Conservation (phyloP, 2,113 vertebrate genomes). For the Lucifuga dentata region DNA sequence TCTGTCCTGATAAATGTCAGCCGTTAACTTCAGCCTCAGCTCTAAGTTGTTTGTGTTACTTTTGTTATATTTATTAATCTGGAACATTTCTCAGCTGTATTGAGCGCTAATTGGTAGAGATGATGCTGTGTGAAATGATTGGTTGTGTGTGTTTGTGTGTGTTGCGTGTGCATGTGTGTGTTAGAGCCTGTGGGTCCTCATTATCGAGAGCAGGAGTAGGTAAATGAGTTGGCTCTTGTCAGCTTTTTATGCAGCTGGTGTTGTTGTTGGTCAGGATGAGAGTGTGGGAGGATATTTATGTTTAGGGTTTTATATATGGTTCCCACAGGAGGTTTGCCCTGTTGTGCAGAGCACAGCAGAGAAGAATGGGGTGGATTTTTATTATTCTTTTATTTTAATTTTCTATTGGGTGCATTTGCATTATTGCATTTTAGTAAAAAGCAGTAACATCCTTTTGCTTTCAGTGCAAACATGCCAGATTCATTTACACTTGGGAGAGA, state of each 20-base stretch:
- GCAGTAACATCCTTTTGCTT: background rate
- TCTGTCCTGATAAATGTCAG: slow-evolving; percentile 41
- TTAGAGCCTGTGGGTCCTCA: slow-evolving; percentile 59
- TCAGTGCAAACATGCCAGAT: too few species aligned
- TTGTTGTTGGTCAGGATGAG: slow-evolving; percentile 31
- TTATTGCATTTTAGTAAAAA: slow-evolving; percentile 6
- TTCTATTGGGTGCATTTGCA: background rate
- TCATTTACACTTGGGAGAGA: too few species aligned
- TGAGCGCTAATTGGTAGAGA: slow-evolving; percentile 35
- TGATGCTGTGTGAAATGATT: slow-evolving; percentile 12
- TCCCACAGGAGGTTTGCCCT: slow-evolving; percentile 5
- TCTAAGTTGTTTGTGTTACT: slow-evolving; percentile 10
- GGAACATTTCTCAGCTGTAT: slow-evolving; percentile 38
- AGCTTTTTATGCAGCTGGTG: slow-evolving; percentile 61
- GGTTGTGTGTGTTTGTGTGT: background rate
- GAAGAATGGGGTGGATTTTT: background rate
- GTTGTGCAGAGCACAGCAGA: background rate
- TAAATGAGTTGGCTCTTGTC: slow-evolving; percentile 70
- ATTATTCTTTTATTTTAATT: background rate
- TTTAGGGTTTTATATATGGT: slow-evolving; percentile 8
- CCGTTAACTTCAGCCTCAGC: slow-evolving; percentile 35
- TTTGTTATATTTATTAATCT: slow-evolving; percentile 46
- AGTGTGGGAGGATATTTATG: slow-evolving; percentile 39
- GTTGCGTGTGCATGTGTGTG: slow-evolving; percentile 19
- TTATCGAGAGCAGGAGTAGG: slow-evolving; percentile 69